A percentile compares a stretch with the other conserved stretches of the same genome.
phyloP scores from a whole-genome alignment of 1,140 invertebrate genomes.

The Dolichoris vasculosae region DNA sequence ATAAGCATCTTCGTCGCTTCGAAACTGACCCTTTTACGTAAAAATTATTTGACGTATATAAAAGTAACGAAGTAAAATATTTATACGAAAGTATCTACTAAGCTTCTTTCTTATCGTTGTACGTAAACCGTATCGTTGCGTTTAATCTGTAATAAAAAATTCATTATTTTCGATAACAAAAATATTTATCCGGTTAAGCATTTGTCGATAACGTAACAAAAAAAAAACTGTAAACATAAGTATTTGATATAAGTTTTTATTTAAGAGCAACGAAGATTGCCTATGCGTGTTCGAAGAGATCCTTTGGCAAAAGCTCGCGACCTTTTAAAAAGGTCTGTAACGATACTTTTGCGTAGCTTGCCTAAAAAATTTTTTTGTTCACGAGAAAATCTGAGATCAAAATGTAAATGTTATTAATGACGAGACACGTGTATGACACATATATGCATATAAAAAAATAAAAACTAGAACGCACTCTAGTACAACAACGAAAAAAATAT shows the following conservation, averaged over 20 bases:
- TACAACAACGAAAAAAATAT: slow-evolving; percentile 42
- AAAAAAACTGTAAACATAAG: too few relatives aligned
- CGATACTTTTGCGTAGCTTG: slow-evolving; percentile 1
- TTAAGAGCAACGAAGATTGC: slow-evolving; percentile 19
- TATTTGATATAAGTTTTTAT: neutral
- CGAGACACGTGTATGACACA: slow-evolving; percentile 21
- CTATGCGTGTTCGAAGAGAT: slow-evolving; percentile 8
- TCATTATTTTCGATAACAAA: too few relatives aligned
- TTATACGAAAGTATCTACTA: neutral
- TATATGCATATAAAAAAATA: slow-evolving; percentile 27
- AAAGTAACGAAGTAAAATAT: neutral
- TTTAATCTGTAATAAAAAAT: too few relatives aligned
- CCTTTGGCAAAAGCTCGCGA: slow-evolving; percentile 5
- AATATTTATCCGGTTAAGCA: too few relatives aligned
- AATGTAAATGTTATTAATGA: slow-evolving; percentile 24
- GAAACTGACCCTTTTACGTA: neutral
- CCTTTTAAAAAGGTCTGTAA: slow-evolving; percentile 2
- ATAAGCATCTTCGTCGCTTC: slow-evolving; percentile 22
- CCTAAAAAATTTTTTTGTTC: slow-evolving; percentile 11
- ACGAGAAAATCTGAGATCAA: slow-evolving; percentile 42
- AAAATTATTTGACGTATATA: neutral
- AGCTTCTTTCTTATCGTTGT: too few relatives aligned
- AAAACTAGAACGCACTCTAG: slow-evolving; percentile 41
- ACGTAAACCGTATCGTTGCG: too few relatives aligned
- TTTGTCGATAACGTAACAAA: too few relatives aligned